phyloP scores from a whole-genome alignment of 2,888 invertebrate genomes.

The Schrankia costaestrigalis region DNA sequence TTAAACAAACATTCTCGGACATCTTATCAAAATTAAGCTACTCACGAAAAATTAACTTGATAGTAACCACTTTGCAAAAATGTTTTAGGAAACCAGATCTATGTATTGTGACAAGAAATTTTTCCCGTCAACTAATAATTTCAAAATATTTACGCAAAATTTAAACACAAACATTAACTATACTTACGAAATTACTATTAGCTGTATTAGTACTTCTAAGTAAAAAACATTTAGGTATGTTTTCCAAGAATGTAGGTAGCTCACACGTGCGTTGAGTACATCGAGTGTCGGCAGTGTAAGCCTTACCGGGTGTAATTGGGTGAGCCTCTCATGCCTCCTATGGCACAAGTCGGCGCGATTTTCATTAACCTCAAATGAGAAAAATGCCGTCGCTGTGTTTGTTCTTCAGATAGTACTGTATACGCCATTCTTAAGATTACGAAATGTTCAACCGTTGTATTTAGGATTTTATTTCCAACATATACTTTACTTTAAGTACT shows the following conservation, averaged over 20 bases:
- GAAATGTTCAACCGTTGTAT: slow-evolving; percentile 13
- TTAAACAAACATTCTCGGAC: too few relatives aligned
- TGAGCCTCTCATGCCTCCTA: slow-evolving; percentile 53
- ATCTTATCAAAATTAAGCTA: too few relatives aligned
- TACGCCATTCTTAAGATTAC: slow-evolving; percentile 21
- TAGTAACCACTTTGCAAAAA: too few relatives aligned
- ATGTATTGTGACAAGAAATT: too few relatives aligned
- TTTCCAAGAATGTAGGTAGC: slow-evolving; percentile 13
- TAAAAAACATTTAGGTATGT: too few relatives aligned
- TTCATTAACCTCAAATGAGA: slow-evolving; percentile 74
- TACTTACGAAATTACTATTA: too few relatives aligned
- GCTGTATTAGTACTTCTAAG: too few relatives aligned
- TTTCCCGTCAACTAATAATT: too few relatives aligned
- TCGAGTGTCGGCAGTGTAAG: slow-evolving; percentile 24
- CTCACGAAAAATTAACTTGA: too few relatives aligned
- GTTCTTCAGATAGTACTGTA: slow-evolving; percentile 30
- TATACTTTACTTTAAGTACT: background rate
- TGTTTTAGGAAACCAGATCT: too few relatives aligned
- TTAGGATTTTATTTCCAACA: background rate
- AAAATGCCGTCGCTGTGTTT: slow-evolving; percentile 56
- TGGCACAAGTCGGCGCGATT: slow-evolving; percentile 50
- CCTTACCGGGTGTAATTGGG: slow-evolving; percentile 54
- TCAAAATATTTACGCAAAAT: too few relatives aligned
- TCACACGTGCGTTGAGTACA: slow-evolving; percentile 13
- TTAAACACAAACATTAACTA: too few relatives aligned